Evolutionary conservation across 2,113 vertebrate species (phyloP), one percentile per base, ranked within the genome.

Genomic region (Rhinogobius similis): DNA sequence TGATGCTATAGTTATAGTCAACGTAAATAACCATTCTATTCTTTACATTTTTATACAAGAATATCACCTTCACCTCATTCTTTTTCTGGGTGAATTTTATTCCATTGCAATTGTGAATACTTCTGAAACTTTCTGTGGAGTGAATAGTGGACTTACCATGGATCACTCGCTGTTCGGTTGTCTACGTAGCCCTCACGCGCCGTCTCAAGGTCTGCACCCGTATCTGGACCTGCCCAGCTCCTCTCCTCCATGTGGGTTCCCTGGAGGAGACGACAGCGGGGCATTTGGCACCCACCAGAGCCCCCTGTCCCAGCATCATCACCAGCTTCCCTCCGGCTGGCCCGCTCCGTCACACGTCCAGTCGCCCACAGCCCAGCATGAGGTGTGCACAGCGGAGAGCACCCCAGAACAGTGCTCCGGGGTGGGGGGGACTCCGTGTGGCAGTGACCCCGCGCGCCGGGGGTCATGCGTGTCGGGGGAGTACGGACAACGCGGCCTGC

Each of bases 91-190:
- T 20, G 44, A 48, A 20, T 48, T 48, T n/a, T n/a, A 12, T 29
- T 16, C 27, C 0, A 7, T 16, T 3, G 6, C 8, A 27, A 46
- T 39, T 68, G 58, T 62, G 21, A 44, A 39, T 32, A 65, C 52
- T 41, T 32, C 69, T 48, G 56, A 29, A 38, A 65, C 43, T 29
- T 24, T 9, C 12, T 38, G 41, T 9, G 46, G 61, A 62, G 48
- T 53, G 62, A 48, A 48, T 32, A 65, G 88, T 86, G 89, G 76
- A 58, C 79, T 84, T 88, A 93, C 90, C 85, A 98, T 98, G 96
- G 96, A 98, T 94, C 96, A 98, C 90, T 95, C 95, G 83, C 92
- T 98, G 76, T 96, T 96, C 76, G 94, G 96, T 90, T 98, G 95
- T 92, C 91, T 97, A 76, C 94, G 95, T 91, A 96, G 94, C 92